Evolutionary conservation across 2,797 vertebrate genomes (phyloP).

Genomic region (Morus bassanus): DNA sequence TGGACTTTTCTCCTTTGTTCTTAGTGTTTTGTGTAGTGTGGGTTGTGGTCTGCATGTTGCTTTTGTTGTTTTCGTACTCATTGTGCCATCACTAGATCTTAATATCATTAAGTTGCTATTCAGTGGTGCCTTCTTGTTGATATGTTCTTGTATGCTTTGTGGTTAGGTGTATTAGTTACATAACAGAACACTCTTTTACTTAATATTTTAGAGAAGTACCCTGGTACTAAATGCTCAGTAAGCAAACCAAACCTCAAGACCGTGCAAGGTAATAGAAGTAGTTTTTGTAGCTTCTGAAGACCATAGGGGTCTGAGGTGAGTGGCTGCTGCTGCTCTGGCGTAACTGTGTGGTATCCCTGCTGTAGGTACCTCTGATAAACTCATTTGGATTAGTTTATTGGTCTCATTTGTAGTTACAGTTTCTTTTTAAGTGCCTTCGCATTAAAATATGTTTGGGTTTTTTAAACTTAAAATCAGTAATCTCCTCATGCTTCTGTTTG

Average conservation of each 20-base stretch:
- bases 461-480: background rate
- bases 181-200: background rate
- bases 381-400: background rate
- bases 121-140: background rate
- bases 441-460: background rate
- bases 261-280: too few relatives aligned
- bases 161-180: background rate
- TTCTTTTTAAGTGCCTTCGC: background rate
- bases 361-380: background rate
- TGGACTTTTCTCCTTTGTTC: background rate
- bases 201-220: background rate
- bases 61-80: background rate
- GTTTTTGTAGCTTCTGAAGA: background rate
- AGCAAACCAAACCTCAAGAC: background rate
- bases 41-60: background rate
- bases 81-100: background rate
- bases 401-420: background rate
- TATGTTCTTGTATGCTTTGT: background rate
- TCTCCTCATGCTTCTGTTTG: background rate
- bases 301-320: background rate
- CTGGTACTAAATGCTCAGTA: background rate
- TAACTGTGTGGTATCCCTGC: background rate
- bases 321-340: background rate
- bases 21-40: background rate
- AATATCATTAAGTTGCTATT: background rate